A percentile compares a stretch with the other conserved stretches of the same genome.
Conservation (phyloP, 2,113 vertebrate species). For the Macaca nemestrina region DNA sequence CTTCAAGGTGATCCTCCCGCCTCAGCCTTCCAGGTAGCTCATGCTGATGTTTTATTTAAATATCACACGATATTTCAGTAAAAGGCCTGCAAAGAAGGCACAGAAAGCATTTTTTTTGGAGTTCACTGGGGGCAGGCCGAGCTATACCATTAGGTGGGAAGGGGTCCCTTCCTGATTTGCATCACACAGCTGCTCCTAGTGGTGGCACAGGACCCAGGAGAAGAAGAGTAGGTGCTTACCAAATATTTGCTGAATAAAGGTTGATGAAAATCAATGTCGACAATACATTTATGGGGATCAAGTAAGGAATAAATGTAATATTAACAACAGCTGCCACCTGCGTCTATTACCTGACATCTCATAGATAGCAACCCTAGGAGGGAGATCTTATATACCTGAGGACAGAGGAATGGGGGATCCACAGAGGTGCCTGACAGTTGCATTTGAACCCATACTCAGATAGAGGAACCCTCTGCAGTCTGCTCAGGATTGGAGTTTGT, state of each 20-base stretch:
- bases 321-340: too few relatives aligned
- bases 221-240: background rate
- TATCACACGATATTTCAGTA: background rate
- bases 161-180: background rate
- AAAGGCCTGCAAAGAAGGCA: background rate
- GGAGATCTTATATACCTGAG: rapidly evolving
- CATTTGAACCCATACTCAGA: rapidly evolving
- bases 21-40: background rate
- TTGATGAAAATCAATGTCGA: background rate
- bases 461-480: background rate
- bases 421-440: background rate
- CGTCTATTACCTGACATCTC: background rate
- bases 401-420: background rate
- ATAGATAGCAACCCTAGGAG: background rate
- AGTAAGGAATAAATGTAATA: background rate
- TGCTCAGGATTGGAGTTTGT: background rate
- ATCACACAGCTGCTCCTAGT: background rate
- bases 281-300: rapidly evolving
- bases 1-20: background rate
- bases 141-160: background rate
- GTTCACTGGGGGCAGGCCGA: background rate
- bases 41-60: background rate
- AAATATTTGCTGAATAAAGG: background rate
- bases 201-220: background rate
- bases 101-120: background rate